Evolutionary conservation across 1,140 invertebrate genomes (phyloP), one percentile per base, ranked within the genome.

Genomic region (Oncopeltus fasciatus): DNA sequence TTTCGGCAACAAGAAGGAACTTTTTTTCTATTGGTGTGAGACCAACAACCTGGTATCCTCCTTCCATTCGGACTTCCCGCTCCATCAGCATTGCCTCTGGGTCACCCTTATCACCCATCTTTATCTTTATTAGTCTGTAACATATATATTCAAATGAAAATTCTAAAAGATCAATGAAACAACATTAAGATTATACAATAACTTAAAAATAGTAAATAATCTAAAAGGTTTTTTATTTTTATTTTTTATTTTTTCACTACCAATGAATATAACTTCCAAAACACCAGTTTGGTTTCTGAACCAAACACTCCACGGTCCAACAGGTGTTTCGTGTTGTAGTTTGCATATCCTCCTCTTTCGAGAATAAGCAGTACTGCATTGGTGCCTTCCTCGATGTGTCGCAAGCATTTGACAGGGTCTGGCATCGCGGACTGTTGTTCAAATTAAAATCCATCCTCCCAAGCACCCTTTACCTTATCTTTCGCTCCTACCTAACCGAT

Each of bases 1-100:
- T 76, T 73, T 94, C 90, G n/a, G 87, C 88, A 66, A 84, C 81
- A 24, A 93, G 78, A 27, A 93, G 76, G 73, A 88, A 93, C 59
- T 83, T 82, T 71, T 93, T 92, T 72, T 93, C 90, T 60, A 87
- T 81, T 46, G 82, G 79, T 18, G 85, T 85, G 46, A 92, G 80
- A 14, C 27, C 31, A 16, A 33, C 27, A n/a, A n/a, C n/a, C 16
- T 46, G 44, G 4, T 46, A n/a, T n/a, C 44, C 44, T 1, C 44
- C 44, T 46, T 46, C 44, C 44, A 46, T 46, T 20, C 44, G 44
- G 44, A 46, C 21, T 20, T 46, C 44, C 44, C 44, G 8, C n/a
- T n/a, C 44, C n/a, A 20, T 46, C 44, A n/a, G n/a, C 21, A 20
- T 20, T 46, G 21, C 24, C 20, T 18, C 20, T 24, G 49, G 20